Evolutionary conservation across 1,140 invertebrate genomes (phyloP).

Genomic region (Antheraea pernyi): DNA sequence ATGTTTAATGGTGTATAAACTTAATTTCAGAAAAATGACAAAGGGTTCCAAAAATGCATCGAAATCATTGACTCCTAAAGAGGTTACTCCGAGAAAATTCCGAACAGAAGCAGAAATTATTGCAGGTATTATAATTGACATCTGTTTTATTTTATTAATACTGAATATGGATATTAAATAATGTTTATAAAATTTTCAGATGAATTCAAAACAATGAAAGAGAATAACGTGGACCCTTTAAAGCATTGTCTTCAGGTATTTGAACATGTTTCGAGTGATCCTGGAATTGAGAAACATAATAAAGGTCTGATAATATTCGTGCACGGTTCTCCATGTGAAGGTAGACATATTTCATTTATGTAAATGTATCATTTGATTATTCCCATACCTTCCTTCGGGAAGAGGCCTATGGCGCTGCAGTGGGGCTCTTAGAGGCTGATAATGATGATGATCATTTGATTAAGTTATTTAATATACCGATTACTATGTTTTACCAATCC

Average conservation of each 20-base stretch:
- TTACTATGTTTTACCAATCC: no score
- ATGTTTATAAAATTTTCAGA: slow-evolving; percentile 35
- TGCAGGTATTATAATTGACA: slow-evolving; percentile 36
- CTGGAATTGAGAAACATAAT: slow-evolving; percentile 31
- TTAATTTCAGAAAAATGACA: slow-evolving; percentile 38
- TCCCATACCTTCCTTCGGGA: no score
- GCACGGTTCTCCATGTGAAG: slow-evolving; percentile 65
- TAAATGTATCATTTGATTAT: no score
- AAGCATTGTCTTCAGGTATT: slow-evolving; percentile 49
- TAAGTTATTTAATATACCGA: no score
- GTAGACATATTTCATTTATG: slow-evolving; percentile 24
- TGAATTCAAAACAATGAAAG: slow-evolving; percentile 55
- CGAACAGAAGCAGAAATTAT: slow-evolving; percentile 63
- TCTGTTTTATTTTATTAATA: background rate
- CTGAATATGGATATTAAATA: background rate
- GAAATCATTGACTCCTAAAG: slow-evolving; percentile 30
- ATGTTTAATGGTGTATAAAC: slow-evolving; percentile 11
- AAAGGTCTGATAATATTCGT: slow-evolving; percentile 62
- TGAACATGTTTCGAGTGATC: slow-evolving; percentile 24
- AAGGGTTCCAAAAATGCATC: slow-evolving; percentile 45
- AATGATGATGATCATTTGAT: no score
- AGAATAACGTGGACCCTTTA: slow-evolving; percentile 52
- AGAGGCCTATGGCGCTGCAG: no score
- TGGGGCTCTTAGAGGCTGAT: no score
- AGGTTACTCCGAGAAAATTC: slow-evolving; percentile 36